Evolutionary conservation across 2,113 vertebrate genomes (phyloP).

Genomic region (Entelurus aequoreus): DNA sequence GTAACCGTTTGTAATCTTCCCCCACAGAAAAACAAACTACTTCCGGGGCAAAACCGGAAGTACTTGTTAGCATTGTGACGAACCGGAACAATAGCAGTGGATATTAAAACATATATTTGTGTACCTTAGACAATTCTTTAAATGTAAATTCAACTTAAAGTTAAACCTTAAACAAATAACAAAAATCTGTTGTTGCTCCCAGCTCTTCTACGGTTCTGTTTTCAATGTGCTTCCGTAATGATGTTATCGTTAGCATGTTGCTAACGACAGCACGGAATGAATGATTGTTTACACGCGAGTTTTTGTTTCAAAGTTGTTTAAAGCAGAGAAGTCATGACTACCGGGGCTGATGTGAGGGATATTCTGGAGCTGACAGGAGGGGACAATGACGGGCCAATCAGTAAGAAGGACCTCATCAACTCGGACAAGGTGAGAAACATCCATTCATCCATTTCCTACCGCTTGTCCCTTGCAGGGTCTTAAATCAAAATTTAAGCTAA

Average conservation of each 20-base stretch:
- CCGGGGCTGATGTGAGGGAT: conserved; percentile 93
- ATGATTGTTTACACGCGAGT: conserved; percentile 3
- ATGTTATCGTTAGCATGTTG: conserved; percentile 28
- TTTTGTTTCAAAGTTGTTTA: neutral
- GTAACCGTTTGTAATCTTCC: too few species aligned
- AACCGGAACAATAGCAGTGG: neutral
- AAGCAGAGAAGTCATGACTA: conserved; percentile 69
- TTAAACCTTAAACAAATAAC: neutral
- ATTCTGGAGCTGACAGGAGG: conserved; percentile 89
- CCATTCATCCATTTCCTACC: neutral
- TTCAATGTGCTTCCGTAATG: neutral
- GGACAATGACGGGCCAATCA: conserved; percentile 90
- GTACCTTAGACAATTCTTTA: too few species aligned
- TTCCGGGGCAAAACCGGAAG: neutral
- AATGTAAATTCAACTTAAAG: neutral
- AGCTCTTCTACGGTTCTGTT: neutral
- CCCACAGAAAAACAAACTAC: too few species aligned
- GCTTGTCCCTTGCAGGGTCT: too few species aligned
- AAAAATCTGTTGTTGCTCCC: too few species aligned
- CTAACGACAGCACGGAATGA: neutral
- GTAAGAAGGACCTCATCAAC: conserved; percentile 96
- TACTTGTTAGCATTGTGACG: neutral
- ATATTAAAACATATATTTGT: neutral
- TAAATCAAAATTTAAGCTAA: too few species aligned
- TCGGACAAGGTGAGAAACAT: conserved; percentile 85